phyloP scores from a whole-genome alignment of 1,140 invertebrate genomes.

The Catajapyx aquilonaris region DNA sequence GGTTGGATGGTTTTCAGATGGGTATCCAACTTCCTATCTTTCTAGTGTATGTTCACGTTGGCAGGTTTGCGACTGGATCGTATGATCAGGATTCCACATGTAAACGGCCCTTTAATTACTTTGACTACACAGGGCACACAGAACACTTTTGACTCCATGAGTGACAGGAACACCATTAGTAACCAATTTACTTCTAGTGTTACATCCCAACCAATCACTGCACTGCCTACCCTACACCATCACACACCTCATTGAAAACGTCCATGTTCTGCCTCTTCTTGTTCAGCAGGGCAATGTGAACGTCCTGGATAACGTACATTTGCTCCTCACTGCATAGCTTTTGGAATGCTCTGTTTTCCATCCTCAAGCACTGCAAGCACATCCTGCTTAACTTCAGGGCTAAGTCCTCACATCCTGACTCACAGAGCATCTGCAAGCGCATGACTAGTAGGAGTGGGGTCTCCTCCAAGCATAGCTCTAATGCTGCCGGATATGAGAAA shows the following conservation, averaged over 20 bases:
- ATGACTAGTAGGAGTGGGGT: slow-evolving; percentile 26
- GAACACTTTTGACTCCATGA: no score
- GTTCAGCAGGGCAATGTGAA: slow-evolving; percentile 28
- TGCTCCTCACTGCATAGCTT: slow-evolving; percentile 14
- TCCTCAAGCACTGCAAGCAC: slow-evolving; percentile 22
- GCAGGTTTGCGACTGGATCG: no score
- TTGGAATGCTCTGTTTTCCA: slow-evolving; percentile 21
- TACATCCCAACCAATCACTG: no score
- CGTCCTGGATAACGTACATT: slow-evolving; percentile 27
- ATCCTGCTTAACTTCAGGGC: slow-evolving; percentile 28
- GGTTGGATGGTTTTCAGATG: no score
- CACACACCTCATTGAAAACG: slow-evolving; percentile 29
- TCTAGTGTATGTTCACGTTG: no score
- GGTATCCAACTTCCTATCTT: no score
- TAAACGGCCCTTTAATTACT: no score
- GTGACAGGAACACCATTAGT: no score
- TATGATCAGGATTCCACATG: no score
- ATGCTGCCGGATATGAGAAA: slow-evolving; percentile 10
- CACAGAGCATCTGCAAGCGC: slow-evolving; percentile 29
- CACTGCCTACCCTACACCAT: no score
- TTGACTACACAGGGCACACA: no score
- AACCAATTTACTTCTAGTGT: no score
- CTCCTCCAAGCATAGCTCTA: slow-evolving; percentile 28
- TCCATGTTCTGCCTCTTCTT: slow-evolving; percentile 21
- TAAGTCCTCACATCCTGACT: slow-evolving; percentile 30